These are phyloP conservation scores for Enteromius treurensis DNA, from an alignment of 2,797 vertebrate genomes.

Conservation along the genomic window DNA sequence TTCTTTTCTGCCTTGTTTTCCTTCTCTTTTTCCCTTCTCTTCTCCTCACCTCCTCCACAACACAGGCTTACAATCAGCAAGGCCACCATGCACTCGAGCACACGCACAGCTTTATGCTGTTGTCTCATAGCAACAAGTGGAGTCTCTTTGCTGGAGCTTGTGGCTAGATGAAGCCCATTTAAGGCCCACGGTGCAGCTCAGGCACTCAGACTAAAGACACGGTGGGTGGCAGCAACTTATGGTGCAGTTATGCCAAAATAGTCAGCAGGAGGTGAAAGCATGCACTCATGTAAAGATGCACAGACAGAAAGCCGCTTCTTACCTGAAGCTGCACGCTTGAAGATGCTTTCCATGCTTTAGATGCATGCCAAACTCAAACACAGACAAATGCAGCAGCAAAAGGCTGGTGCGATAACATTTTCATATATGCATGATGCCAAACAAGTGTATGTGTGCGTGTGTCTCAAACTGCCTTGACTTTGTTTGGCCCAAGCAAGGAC, in stretches of 20 bases:
- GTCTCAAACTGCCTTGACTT: neutral
- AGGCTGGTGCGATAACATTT: neutral
- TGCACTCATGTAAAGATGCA: neutral
- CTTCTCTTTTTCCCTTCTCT: conserved; percentile 36
- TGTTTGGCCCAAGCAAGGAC: neutral
- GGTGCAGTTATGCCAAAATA: conserved; percentile 11
- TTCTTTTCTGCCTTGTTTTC: conserved; percentile 34
- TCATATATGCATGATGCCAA: neutral
- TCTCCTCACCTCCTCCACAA: conserved; percentile 75
- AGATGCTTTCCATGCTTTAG: neutral
- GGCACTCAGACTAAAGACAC: conserved; percentile 23
- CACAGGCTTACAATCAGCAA: conserved; percentile 73
- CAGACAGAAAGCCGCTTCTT: neutral
- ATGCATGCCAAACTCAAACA: neutral
- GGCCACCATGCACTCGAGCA: conserved; percentile 69
- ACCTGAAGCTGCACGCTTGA: neutral
- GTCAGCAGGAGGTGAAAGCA: conserved; percentile 16
- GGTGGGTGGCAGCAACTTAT: conserved; percentile 24
- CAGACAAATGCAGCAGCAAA: neutral
- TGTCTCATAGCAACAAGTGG: conserved; percentile 84
- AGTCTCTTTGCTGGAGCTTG: conserved; percentile 60
- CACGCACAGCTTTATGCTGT: conserved; percentile 68
- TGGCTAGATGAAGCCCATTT: conserved; percentile 40
- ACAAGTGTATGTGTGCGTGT: neutral
- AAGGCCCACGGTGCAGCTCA: conserved; percentile 53